These are phyloP conservation scores for Xiphias gladius DNA, from an alignment of 2,113 vertebrate species.

Conservation along the genomic window DNA sequence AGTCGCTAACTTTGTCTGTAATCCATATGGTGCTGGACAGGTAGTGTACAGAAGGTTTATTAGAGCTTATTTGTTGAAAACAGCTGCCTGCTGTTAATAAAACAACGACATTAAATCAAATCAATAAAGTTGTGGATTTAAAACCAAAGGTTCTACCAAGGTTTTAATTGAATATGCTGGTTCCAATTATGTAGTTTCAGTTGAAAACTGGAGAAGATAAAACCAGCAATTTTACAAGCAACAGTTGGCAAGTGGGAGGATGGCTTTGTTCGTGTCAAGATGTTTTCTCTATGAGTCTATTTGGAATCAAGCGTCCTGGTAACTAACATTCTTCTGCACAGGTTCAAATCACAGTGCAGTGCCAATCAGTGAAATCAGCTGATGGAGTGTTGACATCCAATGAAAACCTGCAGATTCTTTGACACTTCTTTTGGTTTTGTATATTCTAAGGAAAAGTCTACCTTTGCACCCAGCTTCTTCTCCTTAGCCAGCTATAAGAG, in stretches of 20 bases:
- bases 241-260: constrained; percentile 1
- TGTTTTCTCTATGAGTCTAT: not conserved
- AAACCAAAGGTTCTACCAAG: too few relatives aligned
- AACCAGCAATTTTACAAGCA: not conserved
- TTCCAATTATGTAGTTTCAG: too few relatives aligned
- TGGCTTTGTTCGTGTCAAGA: not conserved
- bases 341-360: not conserved
- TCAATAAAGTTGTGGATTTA: too few relatives aligned
- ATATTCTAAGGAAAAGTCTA: not conserved
- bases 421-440: not conserved
- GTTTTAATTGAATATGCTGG: not conserved
- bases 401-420: not conserved
- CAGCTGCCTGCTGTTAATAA: too few relatives aligned
- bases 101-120: too few relatives aligned
- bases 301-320: not conserved
- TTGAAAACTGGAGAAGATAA: not conserved
- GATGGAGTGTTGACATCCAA: not conserved
- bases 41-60: too few relatives aligned
- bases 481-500: not conserved
- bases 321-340: not conserved
- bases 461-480: not conserved
- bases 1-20: too few relatives aligned
- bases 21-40: too few relatives aligned
- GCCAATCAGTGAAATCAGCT: not conserved
- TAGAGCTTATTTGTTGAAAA: too few relatives aligned